Base-by-base conservation (phyloP, 2,888 invertebrate species). In the Drosophila buzzatii region DNA sequence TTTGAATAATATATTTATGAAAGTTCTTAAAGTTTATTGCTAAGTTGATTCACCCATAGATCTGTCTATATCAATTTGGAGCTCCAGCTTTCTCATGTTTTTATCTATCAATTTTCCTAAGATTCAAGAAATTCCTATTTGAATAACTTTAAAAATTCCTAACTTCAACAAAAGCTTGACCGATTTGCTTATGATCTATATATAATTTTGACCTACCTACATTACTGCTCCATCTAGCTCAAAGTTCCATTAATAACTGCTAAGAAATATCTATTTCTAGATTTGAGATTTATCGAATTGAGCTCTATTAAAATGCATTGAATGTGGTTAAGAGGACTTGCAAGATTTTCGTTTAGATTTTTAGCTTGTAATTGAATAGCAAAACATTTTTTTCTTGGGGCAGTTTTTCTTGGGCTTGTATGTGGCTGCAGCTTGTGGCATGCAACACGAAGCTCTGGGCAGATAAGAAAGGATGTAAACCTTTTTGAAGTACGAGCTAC, bases 401-500 rank as follows among this genome's bases (percentile, higher is more conserved):
- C 53, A 37, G 23, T 23, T 2, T 23, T 23, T 23, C 23, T 23
- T 23, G 23, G 23, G 23, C 23, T 3, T 2, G 53, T 10, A 6
- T 6, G 27, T 23, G 37, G 23, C 10, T 55, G 53, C 45, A 37
- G 23, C 33, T 18, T 31, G 65, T 20, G 45, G 37, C 37, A 47
- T 23, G 45, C 20, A 68, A 56, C 37, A 12, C 42, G 12, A 52
- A 57, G 63, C 69, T 61, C 44, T 1, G 41, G 27, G 23, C 20
- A 23, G 53, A 27, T 75, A 49, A 57, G 67, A 74, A 74, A 49
- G 39, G 12, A 53, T 62, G 56, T 59, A 49, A 44, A 16, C 12
- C 42, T 33, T 51, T 35, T 58, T 68, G 68, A 53, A 49, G 47
- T 72, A 62, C 39, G 42, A 39, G 42, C 64, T 52, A 73, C 66